Base-by-base conservation (phyloP, 2,888 invertebrate genomes). In the Muscina levida region DNA sequence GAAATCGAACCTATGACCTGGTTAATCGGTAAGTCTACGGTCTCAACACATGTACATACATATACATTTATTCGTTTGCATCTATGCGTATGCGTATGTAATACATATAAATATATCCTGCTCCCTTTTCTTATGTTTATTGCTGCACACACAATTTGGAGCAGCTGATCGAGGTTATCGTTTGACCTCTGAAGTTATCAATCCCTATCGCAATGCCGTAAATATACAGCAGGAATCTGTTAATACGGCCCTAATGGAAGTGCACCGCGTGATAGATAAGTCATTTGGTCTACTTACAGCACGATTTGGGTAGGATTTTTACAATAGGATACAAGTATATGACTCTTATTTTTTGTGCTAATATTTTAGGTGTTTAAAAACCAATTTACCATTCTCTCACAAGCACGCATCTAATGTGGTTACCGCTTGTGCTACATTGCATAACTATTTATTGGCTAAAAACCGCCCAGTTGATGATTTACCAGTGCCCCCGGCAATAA, bases 81-180 rank as follows among this genome's bases (percentile, higher is more conserved):
- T 13, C 17, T 19, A 4, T 46, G 15, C n/a, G 17, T 46, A 15
- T 1, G 3, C 15, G n/a, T 46, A 46, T 46, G 46, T 46, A n/a
- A n/a, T n/a, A n/a, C n/a, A n/a, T n/a, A 46, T 17, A 37, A 37
- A 44, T 44, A 44, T 44, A 2, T n/a, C 2, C 5, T n/a, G 2
- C 11, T 44, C 10, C 44, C 44, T 13, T 6, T 13, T n/a, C 44
- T 44, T 44, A 44, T 44, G n/a, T 44, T 8, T 13, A 44, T 17
- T n/a, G n/a, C n/a, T n/a, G n/a, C 6, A 71, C 6, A 62, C 19
- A 11, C 15, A 42, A 39, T 24, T 8, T 24, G 24, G 24, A 42
- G 2, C 31, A 82, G 82, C 80, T 5, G 82, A 82, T 80, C 80
- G 82, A 3, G 78, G 82, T 26, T 82, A 82, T 76, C 67, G 56